These are phyloP conservation scores for Bombylius discolor DNA, from an alignment of 2,888 invertebrate species.

Conservation along the genomic window DNA sequence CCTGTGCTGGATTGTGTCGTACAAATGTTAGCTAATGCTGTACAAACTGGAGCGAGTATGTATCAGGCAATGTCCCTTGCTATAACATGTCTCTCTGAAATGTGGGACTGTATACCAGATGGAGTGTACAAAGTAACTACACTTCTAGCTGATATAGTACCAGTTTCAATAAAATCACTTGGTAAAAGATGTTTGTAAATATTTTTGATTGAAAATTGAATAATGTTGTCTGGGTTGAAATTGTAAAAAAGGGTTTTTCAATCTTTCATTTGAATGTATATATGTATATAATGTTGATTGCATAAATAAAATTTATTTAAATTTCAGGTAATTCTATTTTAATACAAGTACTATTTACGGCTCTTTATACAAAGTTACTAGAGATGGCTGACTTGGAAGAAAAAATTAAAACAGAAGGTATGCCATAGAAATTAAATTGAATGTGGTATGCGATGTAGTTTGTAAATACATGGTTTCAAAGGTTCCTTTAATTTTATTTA, in stretches of 20 bases:
- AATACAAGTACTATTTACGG: slow-evolving; percentile 56
- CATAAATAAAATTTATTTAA: not conserved
- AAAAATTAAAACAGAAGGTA: slow-evolving; percentile 13
- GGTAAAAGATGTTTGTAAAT: slow-evolving; percentile 21
- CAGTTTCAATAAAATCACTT: slow-evolving; percentile 55
- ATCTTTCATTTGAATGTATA: no score
- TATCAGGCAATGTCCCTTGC: slow-evolving; percentile 68
- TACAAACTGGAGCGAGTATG: slow-evolving; percentile 63
- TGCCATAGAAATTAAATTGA: not conserved
- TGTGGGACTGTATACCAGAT: slow-evolving; percentile 54
- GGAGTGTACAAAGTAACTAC: slow-evolving; percentile 43
- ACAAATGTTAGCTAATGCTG: slow-evolving; percentile 53
- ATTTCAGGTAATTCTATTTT: slow-evolving; percentile 44
- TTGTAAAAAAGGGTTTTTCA: no score
- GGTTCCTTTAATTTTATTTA: not conserved
- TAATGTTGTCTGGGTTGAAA: no score
- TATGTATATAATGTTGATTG: no score
- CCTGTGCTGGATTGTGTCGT: slow-evolving; percentile 51
- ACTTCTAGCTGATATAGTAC: slow-evolving; percentile 53
- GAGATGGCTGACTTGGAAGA: slow-evolving; percentile 35
- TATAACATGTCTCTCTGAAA: slow-evolving; percentile 53
- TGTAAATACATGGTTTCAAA: no score
- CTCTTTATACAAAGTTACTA: slow-evolving; percentile 52
- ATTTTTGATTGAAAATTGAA: not conserved
- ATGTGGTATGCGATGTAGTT: not conserved